These are phyloP conservation scores for Eriosoma lanigerum DNA, from an alignment of 1,140 invertebrate species.

Conservation along the genomic window DNA sequence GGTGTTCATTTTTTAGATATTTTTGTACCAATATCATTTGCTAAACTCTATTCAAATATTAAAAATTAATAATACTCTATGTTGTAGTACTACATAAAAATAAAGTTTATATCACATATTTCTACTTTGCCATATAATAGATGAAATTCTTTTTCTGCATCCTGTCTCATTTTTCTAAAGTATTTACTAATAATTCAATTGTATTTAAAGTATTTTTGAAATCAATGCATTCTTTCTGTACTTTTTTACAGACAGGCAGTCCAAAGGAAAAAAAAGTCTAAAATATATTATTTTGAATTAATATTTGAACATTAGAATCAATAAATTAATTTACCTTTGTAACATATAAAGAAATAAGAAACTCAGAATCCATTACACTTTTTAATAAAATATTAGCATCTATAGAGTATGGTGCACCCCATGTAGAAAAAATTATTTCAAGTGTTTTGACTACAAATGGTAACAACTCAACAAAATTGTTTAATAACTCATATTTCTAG, in stretches of 20 bases:
- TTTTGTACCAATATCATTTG: not conserved
- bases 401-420: not conserved
- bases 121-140: conserved; percentile 1
- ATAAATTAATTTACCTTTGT: not conserved
- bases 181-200: too few relatives aligned
- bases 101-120: conserved; percentile 9
- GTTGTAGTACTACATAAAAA: not conserved
- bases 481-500: not conserved
- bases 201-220: too few relatives aligned
- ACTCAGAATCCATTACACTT: not conserved
- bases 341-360: not conserved
- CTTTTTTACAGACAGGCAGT: too few relatives aligned
- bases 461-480: not conserved
- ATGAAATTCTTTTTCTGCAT: not conserved
- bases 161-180: too few relatives aligned
- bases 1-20: not conserved
- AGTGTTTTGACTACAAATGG: not conserved
- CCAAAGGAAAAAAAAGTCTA: too few relatives aligned
- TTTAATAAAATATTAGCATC: not conserved
- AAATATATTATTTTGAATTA: too few relatives aligned
- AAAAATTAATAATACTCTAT: not conserved
- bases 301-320: not conserved
- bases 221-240: too few relatives aligned
- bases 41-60: conserved; percentile 8
- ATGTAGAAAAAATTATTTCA: not conserved